phyloP scores from a whole-genome alignment of 2,797 vertebrate genomes.

The Fringilla coelebs region DNA sequence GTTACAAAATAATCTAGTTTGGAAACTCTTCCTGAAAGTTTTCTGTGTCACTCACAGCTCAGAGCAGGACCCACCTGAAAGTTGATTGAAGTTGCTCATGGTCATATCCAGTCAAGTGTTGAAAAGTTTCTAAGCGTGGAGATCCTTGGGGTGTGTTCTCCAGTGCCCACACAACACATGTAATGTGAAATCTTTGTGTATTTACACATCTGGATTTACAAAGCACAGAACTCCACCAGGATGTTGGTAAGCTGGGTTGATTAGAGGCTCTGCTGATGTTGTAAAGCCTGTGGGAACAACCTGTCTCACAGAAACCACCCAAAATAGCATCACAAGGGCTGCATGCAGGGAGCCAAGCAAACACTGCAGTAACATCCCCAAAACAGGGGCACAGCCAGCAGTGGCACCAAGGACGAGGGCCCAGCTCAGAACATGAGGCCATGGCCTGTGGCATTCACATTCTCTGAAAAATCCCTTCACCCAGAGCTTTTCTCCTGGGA shows the following conservation, averaged over 20 bases:
- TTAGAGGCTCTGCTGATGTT: not conserved
- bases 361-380: fast-evolving
- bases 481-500: too few relatives aligned
- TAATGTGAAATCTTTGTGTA: not conserved
- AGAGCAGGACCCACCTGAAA: not conserved
- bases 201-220: not conserved
- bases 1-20: not conserved
- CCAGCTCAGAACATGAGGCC: not conserved
- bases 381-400: not conserved
- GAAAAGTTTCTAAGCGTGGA: not conserved
- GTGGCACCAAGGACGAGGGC: not conserved
- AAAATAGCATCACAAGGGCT: not conserved
- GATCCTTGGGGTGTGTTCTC: not conserved
- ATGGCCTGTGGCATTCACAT: too few relatives aligned
- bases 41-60: not conserved
- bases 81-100: not conserved
- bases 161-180: fast-evolving
- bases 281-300: not conserved
- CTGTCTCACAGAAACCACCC: not conserved
- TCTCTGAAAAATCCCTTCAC: too few relatives aligned
- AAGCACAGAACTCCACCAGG: not conserved
- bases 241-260: not conserved
- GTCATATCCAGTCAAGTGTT: not conserved
- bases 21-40: not conserved
- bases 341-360: not conserved